phyloP scores from a whole-genome alignment of 2,113 vertebrate genomes.

The Uria lomvia region DNA sequence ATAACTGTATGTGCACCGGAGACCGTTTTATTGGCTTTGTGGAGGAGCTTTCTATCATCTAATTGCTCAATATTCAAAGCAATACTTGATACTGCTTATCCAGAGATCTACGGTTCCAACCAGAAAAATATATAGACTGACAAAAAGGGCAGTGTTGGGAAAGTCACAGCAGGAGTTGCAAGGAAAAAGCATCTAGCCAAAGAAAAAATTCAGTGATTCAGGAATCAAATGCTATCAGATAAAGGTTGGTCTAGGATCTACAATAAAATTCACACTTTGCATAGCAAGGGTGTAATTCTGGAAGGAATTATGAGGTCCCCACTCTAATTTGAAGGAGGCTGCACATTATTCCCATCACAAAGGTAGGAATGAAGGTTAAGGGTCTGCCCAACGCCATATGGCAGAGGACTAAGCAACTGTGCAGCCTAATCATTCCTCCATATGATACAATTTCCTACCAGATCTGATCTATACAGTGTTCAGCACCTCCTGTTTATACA shows the following conservation, averaged over 20 bases:
- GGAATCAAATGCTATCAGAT: background rate
- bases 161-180: conserved; percentile 8
- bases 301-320: background rate
- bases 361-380: background rate
- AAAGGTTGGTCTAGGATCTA: background rate
- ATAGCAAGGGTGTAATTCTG: background rate
- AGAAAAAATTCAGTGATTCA: background rate
- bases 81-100: background rate
- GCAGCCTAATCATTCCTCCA: background rate
- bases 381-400: background rate
- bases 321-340: background rate
- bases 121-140: conserved; percentile 4
- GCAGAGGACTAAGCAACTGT: background rate
- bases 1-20: conserved; percentile 10
- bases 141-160: background rate
- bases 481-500: background rate
- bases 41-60: background rate
- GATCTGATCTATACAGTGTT: background rate
- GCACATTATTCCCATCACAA: background rate
- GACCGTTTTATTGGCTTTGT: conserved; percentile 1
- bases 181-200: background rate
- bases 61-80: conserved; percentile 50
- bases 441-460: background rate
- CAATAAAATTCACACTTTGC: background rate
- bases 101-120: background rate